Base-by-base conservation (phyloP, 2,888 invertebrate species). In the Muschampia plurimacula region DNA sequence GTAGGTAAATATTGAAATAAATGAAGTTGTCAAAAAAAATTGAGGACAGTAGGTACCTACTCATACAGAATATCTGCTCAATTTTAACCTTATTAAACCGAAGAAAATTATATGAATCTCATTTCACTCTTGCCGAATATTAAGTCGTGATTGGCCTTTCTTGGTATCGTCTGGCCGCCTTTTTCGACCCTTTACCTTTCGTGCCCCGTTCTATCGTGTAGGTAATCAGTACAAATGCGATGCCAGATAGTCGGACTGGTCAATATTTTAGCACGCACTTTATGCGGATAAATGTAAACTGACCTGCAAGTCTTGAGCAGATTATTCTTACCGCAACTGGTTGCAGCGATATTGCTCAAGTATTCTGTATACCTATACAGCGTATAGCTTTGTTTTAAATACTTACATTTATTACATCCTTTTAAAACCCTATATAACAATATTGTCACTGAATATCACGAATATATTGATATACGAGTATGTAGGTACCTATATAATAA, bases 191-290 rank as follows among this genome's bases (percentile, higher is more conserved):
- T 77, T 77, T 76, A 77, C 77, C 75, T 78, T 73, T 69, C 73
- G 73, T 78, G 76, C 73, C 72, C 73, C 72, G 78, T 77, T 76
- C 82, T 83, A 82, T 80, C 82, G 83, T 80, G 78, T 77, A 76
- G 79, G 86, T 92, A 92, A 93, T 92, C 90, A 91, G 89, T 87
- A 91, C 87, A 92, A 93, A 92, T 92, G 89, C 84, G 89, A 88
- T 88, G 83, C 82, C 79, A 86, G 89, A 89, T 90, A 88, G 85
- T 83, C 78, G 77, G 82, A 80, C 85, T 85, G 85, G 83, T 91
- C 91, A 90, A 93, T 92, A 92, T 90, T 92, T 92, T 89, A 92
- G 84, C 22, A 22, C 22, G 22, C 22, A 22, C 22, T 88, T 87
- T 85, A 91, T 90, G 89, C 87, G 85, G 89, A 92, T 87, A 90